Evolutionary conservation across 1,140 invertebrate species (phyloP), one percentile per base, ranked within the genome.

Genomic region (Contarinia nasturtii): DNA sequence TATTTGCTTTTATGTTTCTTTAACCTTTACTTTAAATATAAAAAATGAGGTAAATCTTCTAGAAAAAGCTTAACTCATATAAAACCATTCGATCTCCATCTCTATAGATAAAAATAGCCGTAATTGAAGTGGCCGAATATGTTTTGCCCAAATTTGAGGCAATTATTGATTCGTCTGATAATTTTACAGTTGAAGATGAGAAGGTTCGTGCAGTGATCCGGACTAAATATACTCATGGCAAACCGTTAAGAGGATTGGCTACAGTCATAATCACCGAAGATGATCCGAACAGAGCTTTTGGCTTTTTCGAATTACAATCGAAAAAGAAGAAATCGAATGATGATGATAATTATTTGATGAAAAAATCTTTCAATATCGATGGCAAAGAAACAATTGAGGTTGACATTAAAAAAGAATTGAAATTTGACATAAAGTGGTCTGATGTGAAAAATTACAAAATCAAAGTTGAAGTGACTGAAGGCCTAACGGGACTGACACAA

Each of bases 121-220:
- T 44, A 20, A 63, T 63, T 21, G 55, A 59, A 44, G 61, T 63
- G 12, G 86, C 86, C 2, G 86, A 94, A 66, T 96, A 95, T 63
- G 80, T 96, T 22, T 65, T 92, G 33, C 92, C 92, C 0, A 92
- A 93, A 55, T 96, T 92, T 64, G 77, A 92, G 59, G 84, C 96
- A 15, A 72, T 74, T 0, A 74, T 94, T 19, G 75, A 85, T 44
- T 73, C 86, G 1, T 80, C 86, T 1, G 72, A 81, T 49, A 86
- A 90, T 63, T 70, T 82, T 0, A 80, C 83, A 1, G 82, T 88
- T 57, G 80, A 79, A 47, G 80, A 89, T 47, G 78, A 79, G 19
- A 73, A 77, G 42, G 73, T 94, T 27, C 72, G 70, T n/a, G 80
- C 80, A 10, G 83, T 80, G 18, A 72, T 96, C 10, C 76, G 79